These are phyloP conservation scores for Lymantria dispar DNA, from an alignment of 2,888 invertebrate genomes.

Conservation along the genomic window DNA sequence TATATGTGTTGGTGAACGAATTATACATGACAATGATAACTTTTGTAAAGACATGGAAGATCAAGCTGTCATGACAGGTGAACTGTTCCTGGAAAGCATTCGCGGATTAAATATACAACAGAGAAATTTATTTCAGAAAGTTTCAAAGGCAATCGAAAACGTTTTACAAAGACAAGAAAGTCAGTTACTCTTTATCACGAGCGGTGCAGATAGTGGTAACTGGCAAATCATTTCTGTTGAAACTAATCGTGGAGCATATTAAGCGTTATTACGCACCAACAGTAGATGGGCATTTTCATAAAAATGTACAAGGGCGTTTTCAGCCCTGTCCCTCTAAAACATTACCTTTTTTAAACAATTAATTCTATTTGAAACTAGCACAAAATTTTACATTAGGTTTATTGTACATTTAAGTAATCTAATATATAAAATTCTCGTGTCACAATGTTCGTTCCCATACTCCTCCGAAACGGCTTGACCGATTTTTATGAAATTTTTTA, in stretches of 20 bases:
- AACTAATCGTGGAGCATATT: constrained; percentile 35
- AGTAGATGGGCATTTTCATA: constrained; percentile 10
- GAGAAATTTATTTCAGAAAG: constrained; percentile 3
- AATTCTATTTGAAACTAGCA: too few species aligned
- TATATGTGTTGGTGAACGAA: constrained; percentile 12
- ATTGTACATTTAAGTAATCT: too few species aligned
- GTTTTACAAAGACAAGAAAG: background rate
- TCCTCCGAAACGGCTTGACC: too few species aligned
- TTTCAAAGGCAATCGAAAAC: background rate
- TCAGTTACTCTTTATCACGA: constrained; percentile 32
- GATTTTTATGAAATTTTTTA: too few species aligned
- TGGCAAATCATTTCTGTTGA: constrained; percentile 30
- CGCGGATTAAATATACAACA: constrained; percentile 13
- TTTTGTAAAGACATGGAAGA: constrained; percentile 6
- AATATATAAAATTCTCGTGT: too few species aligned
- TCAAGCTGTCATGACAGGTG: constrained; percentile 7
- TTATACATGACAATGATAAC: constrained; percentile 6
- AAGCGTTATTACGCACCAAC: constrained; percentile 21
- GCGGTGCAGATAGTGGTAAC: constrained; percentile 34
- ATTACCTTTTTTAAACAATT: too few species aligned
- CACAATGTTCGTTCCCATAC: too few species aligned
- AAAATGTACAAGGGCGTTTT: too few species aligned
- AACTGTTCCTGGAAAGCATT: constrained; percentile 8
- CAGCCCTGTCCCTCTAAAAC: too few species aligned
- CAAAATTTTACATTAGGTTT: too few species aligned